Conservation (phyloP, 2,113 vertebrate species). For the Benitochromis conjunctus region DNA sequence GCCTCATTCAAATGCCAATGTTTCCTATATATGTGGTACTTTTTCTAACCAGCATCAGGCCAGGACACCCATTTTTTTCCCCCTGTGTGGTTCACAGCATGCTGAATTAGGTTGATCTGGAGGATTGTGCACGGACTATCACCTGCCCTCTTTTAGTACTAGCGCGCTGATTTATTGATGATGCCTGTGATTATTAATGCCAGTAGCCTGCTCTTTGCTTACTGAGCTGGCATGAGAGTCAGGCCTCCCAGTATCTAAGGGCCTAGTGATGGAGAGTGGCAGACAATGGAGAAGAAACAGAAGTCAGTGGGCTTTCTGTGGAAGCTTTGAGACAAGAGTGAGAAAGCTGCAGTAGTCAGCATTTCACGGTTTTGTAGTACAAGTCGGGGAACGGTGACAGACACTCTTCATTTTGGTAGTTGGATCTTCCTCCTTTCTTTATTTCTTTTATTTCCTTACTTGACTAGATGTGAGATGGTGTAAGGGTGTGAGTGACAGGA, state of each 20-base stretch:
- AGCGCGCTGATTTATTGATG: slow-evolving; percentile 58
- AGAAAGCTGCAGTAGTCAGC: not conserved
- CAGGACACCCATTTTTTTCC: not conserved
- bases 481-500: not conserved
- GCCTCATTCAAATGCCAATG: not conserved
- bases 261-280: not conserved
- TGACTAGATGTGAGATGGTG: not conserved
- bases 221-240: not conserved
- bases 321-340: not conserved
- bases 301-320: not conserved
- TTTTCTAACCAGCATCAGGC: not conserved
- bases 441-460: not conserved
- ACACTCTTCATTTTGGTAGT: not conserved
- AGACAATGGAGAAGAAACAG: not conserved
- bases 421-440: not conserved
- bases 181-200: slow-evolving; percentile 40
- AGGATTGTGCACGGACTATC: slow-evolving; percentile 38
- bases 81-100: slow-evolving; percentile 4
- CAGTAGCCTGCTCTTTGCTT: not conserved
- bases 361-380: not conserved
- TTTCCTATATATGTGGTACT: not conserved
- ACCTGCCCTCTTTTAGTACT: slow-evolving; percentile 26
- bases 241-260: not conserved
- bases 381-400: not conserved
- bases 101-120: slow-evolving; percentile 23